Evolutionary conservation across 2,113 vertebrate genomes (phyloP), one percentile per base, ranked within the genome.

Genomic region (Myotis brandtii): DNA sequence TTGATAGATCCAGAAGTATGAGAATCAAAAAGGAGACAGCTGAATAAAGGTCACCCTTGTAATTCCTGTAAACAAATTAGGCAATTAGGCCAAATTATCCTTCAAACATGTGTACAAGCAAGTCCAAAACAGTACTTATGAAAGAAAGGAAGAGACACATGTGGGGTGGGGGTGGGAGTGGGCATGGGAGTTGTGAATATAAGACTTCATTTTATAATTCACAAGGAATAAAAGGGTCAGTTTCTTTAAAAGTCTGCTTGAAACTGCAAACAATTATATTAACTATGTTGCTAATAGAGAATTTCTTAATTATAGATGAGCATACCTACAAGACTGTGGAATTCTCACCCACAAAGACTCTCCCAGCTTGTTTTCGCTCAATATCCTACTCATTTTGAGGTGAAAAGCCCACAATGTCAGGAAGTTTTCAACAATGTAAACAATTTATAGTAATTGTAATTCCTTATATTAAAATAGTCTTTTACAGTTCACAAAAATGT

Each of bases 21-120:
- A 40, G 76, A 97, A 89, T 92, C 94, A 81, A 87, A 95, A 90
- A 87, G 82, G 85, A 97, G 79, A 87, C 89, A 95, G 86, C 70
- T 70, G 95, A 96, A 94, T 87, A 95, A 95, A 96, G 76, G 66
- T 86, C 83, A 92, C 75, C 25, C 86, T 94, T 95, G 95, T 81
- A 96, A 96, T 92, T 86, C 96, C 92, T 98, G 97, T 88, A 96
- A 97, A 95, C 16, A 97, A 97, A 97, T 97, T 93, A 97, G 59
- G 88, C 20, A 97, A 97, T 97, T 95, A 97, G 66, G 88, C 20
- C 84, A 97, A 96, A 95, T 97, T 97, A 97, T 96, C 79, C 85
- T 97, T 97, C 96, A 97, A 91, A 84, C 14, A 90, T 86, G 87
- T 93, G 37, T 87, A 92, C 43, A 94, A 76, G 69, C 18, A 93